Evolutionary conservation across 2,113 vertebrate species (phyloP).

Genomic region (Sapayoa aenigma): DNA sequence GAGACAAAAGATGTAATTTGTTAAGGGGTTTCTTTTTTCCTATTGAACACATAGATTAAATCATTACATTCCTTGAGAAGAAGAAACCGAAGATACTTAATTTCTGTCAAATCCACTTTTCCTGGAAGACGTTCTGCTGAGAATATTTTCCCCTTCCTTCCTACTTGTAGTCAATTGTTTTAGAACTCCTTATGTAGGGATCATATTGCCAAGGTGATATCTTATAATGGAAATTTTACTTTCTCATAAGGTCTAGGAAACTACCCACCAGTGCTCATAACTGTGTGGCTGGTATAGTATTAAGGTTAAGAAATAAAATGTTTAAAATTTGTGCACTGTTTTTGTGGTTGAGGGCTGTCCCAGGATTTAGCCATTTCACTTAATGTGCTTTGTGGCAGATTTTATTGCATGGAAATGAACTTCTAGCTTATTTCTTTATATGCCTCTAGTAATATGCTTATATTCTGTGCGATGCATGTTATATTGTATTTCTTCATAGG

Average conservation of each 20-base stretch:
- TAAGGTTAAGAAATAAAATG: neutral
- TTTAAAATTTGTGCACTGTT: neutral
- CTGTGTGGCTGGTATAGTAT: neutral
- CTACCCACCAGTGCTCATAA: neutral
- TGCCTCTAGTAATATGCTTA: neutral
- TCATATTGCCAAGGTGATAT: neutral
- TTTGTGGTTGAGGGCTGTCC: neutral
- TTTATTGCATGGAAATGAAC: neutral
- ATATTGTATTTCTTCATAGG: neutral
- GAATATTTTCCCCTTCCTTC: neutral
- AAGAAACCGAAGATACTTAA: neutral
- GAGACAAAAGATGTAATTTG: neutral
- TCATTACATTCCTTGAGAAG: neutral
- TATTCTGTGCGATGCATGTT: neutral
- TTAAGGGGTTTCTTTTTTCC: neutral
- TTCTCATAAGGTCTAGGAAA: neutral
- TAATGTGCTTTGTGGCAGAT: neutral
- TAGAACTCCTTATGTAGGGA: neutral
- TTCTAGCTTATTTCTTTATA: neutral
- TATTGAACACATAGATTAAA: neutral
- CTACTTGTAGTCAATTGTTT: neutral
- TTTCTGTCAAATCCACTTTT: neutral
- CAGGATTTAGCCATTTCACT: neutral
- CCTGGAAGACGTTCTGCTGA: neutral
- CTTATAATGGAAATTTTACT: neutral